A percentile compares a stretch with the other conserved stretches of the same genome.
Evolutionary conservation across 2,113 vertebrate genomes (phyloP).

Genomic region (Thunnus thynnus): DNA sequence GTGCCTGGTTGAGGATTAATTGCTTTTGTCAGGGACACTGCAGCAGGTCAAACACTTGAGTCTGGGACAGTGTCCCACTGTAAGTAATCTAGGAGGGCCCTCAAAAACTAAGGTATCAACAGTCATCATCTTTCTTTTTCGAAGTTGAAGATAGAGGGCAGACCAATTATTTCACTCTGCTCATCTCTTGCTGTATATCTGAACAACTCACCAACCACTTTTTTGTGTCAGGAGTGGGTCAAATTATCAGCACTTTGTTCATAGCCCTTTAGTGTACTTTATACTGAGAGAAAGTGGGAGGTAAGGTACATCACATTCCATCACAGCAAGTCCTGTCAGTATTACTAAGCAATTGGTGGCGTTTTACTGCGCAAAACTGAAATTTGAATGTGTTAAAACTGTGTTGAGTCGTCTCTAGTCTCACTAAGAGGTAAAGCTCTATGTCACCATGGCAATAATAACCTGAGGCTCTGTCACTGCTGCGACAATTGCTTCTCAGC

Average conservation of each 20-base stretch:
- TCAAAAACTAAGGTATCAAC: conserved; percentile 34
- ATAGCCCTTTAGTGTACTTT: background rate
- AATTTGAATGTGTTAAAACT: conserved; percentile 58
- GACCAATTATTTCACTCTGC: conserved; percentile 36
- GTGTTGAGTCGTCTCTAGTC: conserved; percentile 46
- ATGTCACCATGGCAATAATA: conserved; percentile 62
- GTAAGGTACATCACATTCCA: conserved; percentile 10
- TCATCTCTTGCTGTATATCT: background rate
- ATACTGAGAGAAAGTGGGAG: conserved; percentile 13
- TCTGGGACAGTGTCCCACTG: conserved; percentile 8
- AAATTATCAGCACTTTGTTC: background rate
- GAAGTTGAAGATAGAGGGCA: conserved; percentile 14
- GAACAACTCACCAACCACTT: background rate
- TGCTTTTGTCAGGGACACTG: conserved; percentile 10
- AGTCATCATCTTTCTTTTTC: conserved; percentile 31
- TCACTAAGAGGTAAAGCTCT: conserved; percentile 55
- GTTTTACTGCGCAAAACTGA: conserved; percentile 34
- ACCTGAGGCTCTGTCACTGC: conserved; percentile 53
- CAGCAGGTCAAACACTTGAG: conserved; percentile 27
- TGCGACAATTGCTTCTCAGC: conserved; percentile 55
- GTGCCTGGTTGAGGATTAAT: conserved; percentile 14
- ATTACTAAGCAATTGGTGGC: conserved; percentile 1
- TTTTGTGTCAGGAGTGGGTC: conserved; percentile 1
- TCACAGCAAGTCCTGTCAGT: conserved; percentile 27
- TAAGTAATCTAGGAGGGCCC: conserved; percentile 21